Evolutionary conservation across 2,888 invertebrate species (phyloP).

Genomic region (Chloromyia formosa): DNA sequence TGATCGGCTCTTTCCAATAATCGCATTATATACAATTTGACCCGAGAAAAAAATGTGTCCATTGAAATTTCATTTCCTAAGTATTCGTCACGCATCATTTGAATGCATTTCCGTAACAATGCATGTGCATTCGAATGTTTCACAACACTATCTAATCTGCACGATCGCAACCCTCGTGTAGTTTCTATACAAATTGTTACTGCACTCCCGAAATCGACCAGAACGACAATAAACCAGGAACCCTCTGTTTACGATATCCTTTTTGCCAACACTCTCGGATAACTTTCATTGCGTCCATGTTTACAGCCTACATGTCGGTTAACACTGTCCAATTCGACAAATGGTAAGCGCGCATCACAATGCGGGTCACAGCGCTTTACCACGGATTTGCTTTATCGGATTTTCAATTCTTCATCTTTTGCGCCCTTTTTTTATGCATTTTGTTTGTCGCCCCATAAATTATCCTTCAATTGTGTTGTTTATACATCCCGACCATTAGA

Average conservation of each 20-base stretch:
- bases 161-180: not conserved
- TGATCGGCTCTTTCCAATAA: too few relatives aligned
- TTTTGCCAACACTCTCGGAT: not conserved
- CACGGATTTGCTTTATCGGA: conserved; percentile 38
- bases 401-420: conserved; percentile 1
- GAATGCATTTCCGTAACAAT: not conserved
- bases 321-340: not conserved
- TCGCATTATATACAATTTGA: too few relatives aligned
- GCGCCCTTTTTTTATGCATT: not conserved
- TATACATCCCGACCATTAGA: conserved; percentile 36
- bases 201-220: conserved; percentile 11
- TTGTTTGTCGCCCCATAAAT: conserved; percentile 30
- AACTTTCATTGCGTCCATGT: conserved; percentile 9
- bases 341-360: not conserved
- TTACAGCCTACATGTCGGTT: conserved; percentile 21
- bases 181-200: conserved; percentile 3
- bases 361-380: conserved; percentile 16
- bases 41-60: too few relatives aligned
- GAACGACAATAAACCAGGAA: not conserved
- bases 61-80: too few relatives aligned
- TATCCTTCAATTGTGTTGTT: conserved; percentile 42
- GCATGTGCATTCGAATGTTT: not conserved
- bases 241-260: not conserved
- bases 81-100: not conserved
- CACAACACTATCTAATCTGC: not conserved